A percentile compares a stretch with the other conserved stretches of the same genome.
Evolutionary conservation across 2,113 vertebrate genomes (phyloP).

Genomic region (Scomber colias): DNA sequence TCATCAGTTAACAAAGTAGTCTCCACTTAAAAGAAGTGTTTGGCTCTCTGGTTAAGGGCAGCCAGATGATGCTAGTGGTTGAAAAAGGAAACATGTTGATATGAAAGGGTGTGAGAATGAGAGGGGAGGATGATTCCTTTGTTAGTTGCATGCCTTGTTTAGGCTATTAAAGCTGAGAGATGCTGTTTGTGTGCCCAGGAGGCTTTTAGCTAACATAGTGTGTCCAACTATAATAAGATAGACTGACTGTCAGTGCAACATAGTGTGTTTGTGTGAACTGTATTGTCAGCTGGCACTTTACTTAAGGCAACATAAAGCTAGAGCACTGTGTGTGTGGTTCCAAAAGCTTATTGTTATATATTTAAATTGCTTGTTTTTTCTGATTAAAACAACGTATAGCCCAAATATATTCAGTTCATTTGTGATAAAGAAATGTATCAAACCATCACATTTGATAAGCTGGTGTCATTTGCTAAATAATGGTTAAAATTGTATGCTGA

Average conservation of each 20-base stretch:
- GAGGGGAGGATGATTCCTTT: slow-evolving; percentile 72
- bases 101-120: slow-evolving; percentile 76
- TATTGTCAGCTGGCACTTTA: slow-evolving; percentile 47
- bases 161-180: slow-evolving; percentile 76
- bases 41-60: slow-evolving; percentile 81
- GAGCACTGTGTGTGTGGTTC: slow-evolving; percentile 5
- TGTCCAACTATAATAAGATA: slow-evolving; percentile 74
- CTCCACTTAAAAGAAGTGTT: slow-evolving; percentile 82
- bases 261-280: slow-evolving; percentile 42
- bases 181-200: slow-evolving; percentile 74
- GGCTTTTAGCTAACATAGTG: slow-evolving; percentile 70
- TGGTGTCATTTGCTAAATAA: too few species aligned
- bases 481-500: background rate
- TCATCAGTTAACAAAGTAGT: slow-evolving; percentile 87
- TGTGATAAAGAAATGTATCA: background rate
- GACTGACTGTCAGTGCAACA: slow-evolving; percentile 49
- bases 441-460: background rate
- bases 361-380: too few species aligned
- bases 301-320: slow-evolving; percentile 18
- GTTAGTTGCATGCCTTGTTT: slow-evolving; percentile 77
- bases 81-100: slow-evolving; percentile 79
- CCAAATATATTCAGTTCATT: background rate
- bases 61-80: slow-evolving; percentile 82
- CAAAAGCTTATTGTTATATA: too few species aligned
- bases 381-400: too few species aligned